Evolutionary conservation across 2,797 vertebrate genomes (phyloP).

Genomic region (Pantherophis alleghaniensis): DNA sequence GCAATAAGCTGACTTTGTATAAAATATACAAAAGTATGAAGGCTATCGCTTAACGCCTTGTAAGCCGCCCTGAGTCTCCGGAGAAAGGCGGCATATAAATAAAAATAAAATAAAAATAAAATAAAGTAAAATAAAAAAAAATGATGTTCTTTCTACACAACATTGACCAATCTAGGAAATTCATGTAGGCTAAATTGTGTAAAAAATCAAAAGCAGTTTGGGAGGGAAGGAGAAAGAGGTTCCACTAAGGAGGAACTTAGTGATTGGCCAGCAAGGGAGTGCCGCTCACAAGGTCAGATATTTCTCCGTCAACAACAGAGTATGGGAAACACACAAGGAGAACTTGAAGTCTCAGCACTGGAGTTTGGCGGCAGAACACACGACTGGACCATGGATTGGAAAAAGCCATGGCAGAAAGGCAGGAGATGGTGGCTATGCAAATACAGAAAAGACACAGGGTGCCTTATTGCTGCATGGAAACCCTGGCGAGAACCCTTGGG

Average conservation of each 20-base stretch:
- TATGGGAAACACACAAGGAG: background rate
- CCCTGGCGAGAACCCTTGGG: too few species aligned
- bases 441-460: background rate
- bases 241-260: background rate
- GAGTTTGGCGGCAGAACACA: background rate
- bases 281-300: background rate
- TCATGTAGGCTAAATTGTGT: background rate
- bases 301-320: background rate
- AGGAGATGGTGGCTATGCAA: background rate
- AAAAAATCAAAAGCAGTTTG: background rate
- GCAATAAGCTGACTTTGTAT: too few species aligned
- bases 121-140: too few species aligned
- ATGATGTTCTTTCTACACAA: background rate
- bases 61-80: too few species aligned
- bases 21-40: too few species aligned
- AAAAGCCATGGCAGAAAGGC: background rate
- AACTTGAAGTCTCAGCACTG: background rate
- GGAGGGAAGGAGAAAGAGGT: background rate
- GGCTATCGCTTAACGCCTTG: too few species aligned
- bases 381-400: background rate
- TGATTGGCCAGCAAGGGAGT: background rate
- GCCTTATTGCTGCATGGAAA: background rate
- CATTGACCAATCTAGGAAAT: background rate
- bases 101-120: too few species aligned
- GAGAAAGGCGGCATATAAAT: too few species aligned